These are phyloP conservation scores for Drosophila tropicalis DNA, from an alignment of 1,140 invertebrate genomes.

Conservation along the genomic window DNA sequence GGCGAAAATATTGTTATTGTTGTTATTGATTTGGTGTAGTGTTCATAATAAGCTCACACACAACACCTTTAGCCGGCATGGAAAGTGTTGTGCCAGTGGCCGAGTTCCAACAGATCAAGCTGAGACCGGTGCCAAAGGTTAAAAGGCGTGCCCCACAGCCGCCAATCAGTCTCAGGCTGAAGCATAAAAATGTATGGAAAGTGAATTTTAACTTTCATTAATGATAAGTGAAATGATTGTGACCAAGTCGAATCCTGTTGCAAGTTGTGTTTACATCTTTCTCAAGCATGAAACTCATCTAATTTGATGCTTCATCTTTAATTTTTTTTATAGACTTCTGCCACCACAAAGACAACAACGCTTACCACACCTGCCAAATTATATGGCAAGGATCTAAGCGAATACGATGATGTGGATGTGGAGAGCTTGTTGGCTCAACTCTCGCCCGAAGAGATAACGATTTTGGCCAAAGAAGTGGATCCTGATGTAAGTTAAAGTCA, in stretches of 20 bases:
- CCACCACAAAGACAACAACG: conserved; percentile 92
- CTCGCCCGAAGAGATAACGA: conserved; percentile 97
- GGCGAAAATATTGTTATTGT: conserved; percentile 38
- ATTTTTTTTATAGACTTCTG: conserved; percentile 88
- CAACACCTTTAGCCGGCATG: conserved; percentile 34
- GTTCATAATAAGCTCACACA: conserved; percentile 23
- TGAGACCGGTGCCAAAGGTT: conserved; percentile 74
- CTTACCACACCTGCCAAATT: conserved; percentile 94
- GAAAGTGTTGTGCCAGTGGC: conserved; percentile 66
- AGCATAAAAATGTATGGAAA: conserved; percentile 64
- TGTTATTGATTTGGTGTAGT: conserved; percentile 40
- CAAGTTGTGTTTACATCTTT: no score
- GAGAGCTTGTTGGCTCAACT: conserved; percentile 97
- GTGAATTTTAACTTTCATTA: conserved; percentile 21
- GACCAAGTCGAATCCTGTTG: not conserved
- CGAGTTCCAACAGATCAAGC: conserved; percentile 77
- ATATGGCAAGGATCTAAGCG: conserved; percentile 95
- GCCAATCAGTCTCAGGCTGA: conserved; percentile 51
- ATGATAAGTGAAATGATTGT: not conserved
- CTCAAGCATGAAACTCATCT: no score
- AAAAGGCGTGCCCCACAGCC: conserved; percentile 72
- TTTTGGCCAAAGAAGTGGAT: conserved; percentile 99
- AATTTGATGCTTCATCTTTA: conserved; percentile 8
- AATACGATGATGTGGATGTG: conserved; percentile 98
- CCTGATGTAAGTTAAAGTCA: conserved; percentile 93